Conservation (phyloP, 2,113 vertebrate species). For the Puffinus mauretanicus region DNA sequence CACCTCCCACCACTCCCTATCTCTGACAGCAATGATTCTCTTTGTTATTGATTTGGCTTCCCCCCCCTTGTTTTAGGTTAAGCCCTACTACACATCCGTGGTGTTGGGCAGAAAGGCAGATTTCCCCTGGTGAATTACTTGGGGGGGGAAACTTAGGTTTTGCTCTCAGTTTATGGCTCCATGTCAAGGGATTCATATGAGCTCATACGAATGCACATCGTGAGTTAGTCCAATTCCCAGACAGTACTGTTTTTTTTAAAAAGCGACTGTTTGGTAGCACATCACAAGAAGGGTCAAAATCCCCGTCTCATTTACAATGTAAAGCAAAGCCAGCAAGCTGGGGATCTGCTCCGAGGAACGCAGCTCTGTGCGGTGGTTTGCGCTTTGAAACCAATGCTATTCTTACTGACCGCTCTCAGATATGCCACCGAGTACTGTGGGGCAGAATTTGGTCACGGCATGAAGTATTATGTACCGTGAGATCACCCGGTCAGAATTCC, state of each 20-base stretch:
- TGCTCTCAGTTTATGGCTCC: slow-evolving; percentile 12
- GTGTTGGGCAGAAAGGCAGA: slow-evolving; percentile 66
- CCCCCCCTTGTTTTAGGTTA: neutral
- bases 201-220: neutral
- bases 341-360: neutral
- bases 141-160: slow-evolving; percentile 24
- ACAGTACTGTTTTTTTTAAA: neutral
- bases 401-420: neutral
- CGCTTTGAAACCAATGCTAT: neutral
- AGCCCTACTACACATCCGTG: neutral
- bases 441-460: neutral
- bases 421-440: fast-evolving
- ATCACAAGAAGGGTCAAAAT: slow-evolving; percentile 1
- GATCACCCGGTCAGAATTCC: neutral
- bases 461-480: neutral
- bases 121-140: slow-evolving; percentile 60
- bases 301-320: neutral
- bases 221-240: neutral
- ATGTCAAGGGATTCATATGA: slow-evolving; percentile 4
- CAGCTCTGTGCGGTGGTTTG: neutral
- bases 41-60: neutral
- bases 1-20: neutral
- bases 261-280: neutral
- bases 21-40: slow-evolving; percentile 63
- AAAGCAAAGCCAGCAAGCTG: neutral